phyloP scores from a whole-genome alignment of 2,888 invertebrate species.

The Noctua janthina region DNA sequence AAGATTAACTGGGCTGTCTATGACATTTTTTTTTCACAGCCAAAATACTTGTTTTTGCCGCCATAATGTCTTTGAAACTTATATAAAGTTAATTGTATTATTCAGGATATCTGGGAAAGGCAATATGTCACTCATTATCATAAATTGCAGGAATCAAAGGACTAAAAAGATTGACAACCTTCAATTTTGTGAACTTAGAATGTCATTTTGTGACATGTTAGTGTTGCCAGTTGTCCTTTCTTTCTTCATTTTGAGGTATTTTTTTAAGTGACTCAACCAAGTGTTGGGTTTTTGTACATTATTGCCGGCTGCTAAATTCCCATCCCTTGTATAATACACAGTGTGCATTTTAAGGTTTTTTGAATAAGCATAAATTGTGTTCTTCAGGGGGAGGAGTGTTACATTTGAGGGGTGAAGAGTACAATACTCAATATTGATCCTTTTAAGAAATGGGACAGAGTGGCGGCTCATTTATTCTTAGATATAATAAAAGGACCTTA shows the following conservation, averaged over 20 bases:
- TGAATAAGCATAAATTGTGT: neutral
- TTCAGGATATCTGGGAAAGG: slow-evolving; percentile 3
- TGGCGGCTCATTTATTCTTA: neutral
- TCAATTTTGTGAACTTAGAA: neutral
- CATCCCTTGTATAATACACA: neutral
- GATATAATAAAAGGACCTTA: neutral
- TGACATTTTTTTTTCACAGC: neutral
- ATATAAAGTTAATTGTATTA: slow-evolving; percentile 1
- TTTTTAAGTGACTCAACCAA: neutral
- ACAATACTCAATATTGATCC: neutral
- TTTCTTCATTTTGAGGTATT: neutral
- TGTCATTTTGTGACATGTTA: neutral
- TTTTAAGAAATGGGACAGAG: neutral
- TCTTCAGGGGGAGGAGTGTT: neutral
- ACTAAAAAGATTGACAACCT: neutral
- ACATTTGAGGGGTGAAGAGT: neutral
- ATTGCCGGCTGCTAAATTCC: neutral
- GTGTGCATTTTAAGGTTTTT: neutral
- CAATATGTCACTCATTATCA: neutral
- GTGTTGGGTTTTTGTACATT: neutral
- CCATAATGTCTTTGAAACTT: neutral
- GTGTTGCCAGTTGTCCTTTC: neutral
- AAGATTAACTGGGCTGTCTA: neutral
- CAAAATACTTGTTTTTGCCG: neutral
- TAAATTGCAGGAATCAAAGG: neutral